phyloP scores from a whole-genome alignment of 2,888 invertebrate genomes.

The Magallana nippona region DNA sequence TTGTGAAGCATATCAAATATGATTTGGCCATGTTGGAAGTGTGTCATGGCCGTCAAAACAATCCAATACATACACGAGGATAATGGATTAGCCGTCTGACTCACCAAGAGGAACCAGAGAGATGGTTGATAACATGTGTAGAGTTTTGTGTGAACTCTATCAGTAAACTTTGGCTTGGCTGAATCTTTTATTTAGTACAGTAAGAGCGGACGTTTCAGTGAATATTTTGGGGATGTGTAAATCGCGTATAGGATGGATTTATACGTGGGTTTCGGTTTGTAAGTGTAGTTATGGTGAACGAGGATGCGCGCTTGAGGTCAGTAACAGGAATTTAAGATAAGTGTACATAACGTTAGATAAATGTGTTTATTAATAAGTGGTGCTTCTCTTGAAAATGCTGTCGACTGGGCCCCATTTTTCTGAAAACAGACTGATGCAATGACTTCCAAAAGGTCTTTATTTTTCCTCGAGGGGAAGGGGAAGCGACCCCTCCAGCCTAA shows the following conservation, averaged over 20 bases:
- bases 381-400: conserved; percentile 10
- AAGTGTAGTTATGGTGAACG: not conserved
- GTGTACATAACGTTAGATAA: not conserved
- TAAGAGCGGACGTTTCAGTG: not conserved
- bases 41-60: conserved; percentile 45
- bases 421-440: not conserved
- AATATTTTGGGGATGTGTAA: conserved; percentile 7
- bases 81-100: conserved; percentile 24
- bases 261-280: too few relatives aligned
- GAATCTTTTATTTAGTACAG: not conserved
- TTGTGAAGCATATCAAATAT: conserved; percentile 8
- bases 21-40: conserved; percentile 27
- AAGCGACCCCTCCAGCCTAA: conserved; percentile 50
- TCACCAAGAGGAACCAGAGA: not conserved
- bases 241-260: not conserved
- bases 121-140: conserved; percentile 18
- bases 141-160: conserved; percentile 14
- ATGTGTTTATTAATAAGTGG: conserved; percentile 1
- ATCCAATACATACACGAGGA: conserved; percentile 37
- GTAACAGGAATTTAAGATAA: conserved; percentile 7
- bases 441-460: conserved; percentile 63
- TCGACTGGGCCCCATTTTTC: not conserved
- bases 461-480: conserved; percentile 60
- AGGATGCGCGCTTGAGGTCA: conserved; percentile 1
- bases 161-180: not conserved